Percentiles rank a stretch among this genome's conserved stretches.
phyloP scores from a whole-genome alignment of 2,888 invertebrate genomes.

The Deilephila elpenor region DNA sequence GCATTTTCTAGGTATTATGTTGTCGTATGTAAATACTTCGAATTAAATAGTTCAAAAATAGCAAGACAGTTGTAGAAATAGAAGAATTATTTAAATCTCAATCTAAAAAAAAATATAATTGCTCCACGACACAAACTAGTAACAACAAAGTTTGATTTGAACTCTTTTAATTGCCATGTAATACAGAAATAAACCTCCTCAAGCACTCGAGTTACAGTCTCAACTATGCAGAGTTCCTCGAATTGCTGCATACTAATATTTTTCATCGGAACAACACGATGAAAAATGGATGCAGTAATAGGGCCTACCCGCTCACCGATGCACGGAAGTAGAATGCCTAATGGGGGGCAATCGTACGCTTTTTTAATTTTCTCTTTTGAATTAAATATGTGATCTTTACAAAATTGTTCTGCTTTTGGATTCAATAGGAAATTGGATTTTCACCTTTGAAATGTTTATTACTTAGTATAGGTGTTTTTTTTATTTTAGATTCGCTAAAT shows the following conservation, averaged over 20 bases:
- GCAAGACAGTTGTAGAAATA: no score
- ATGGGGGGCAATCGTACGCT: constrained; percentile 37
- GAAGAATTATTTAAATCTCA: no score
- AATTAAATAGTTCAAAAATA: no score
- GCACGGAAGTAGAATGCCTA: constrained; percentile 31
- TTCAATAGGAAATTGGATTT: constrained; percentile 15
- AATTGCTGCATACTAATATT: constrained; percentile 9
- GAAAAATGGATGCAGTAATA: constrained; percentile 1
- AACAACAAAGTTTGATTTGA: not conserved
- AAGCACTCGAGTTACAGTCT: not conserved
- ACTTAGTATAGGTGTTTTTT: no score
- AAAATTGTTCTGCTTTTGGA: constrained; percentile 36
- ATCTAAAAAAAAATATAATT: no score
- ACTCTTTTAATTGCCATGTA: not conserved
- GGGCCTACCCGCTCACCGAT: constrained; percentile 27
- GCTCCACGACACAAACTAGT: not conserved
- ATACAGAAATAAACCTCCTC: not conserved
- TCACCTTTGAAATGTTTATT: not conserved
- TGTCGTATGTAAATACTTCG: no score
- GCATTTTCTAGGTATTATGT: no score
- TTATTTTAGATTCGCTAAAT: no score
- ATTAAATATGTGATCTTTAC: constrained; percentile 45
- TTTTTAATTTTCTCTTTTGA: constrained; percentile 45
- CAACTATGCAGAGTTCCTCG: constrained; percentile 13
- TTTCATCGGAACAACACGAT: not conserved